Base-by-base conservation (phyloP, 1,140 invertebrate genomes). In the Saccostrea echinata region DNA sequence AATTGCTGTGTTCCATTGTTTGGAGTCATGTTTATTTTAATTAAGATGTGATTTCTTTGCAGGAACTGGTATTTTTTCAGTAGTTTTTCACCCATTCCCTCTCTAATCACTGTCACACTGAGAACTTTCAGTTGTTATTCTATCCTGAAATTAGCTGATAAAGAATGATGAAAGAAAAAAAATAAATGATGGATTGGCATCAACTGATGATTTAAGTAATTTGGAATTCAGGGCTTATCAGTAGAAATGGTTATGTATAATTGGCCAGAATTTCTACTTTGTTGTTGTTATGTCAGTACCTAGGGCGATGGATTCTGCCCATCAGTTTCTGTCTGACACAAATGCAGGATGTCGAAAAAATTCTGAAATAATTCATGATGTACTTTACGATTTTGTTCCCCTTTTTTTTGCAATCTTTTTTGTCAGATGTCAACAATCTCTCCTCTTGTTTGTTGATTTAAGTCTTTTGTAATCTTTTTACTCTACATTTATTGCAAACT, bases 391-490 rank as follows among this genome's bases (percentile, higher is more conserved):
- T 76, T 76, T 2, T 76, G 11, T 27, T 30, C 27, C 68, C 13
- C 24, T 76, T 76, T 57, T 76, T 57, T 76, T 76, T 76, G 68
- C 27, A 16, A 76, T 76, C 55, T 27, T 30, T 76, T 76, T 76
- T 76, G 16, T 76, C 68, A 76, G 68, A 76, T 76, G 68, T 76
- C 68, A 76, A 76, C 68, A 27, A 76, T 76, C 27, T 30, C 33
- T 76, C 68, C 30, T 76, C 68, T 76, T 76, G 68, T 76, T 76
- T 76, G 68, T 76, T 76, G 68, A 76, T 76, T 76, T 76, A 76
- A 76, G 68, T 76, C 68, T 33, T 76, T 76, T 76, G 68, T 76
- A 35, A 76, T 76, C 68, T 76, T 30, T 76, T 33, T 3, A 76
- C 27, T 30, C 68, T 76, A 33, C 68, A 76, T 76, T 76, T 30